Evolutionary conservation across 2,888 invertebrate species (phyloP), one percentile per base, ranked within the genome.

Genomic region (Protonemura montana): DNA sequence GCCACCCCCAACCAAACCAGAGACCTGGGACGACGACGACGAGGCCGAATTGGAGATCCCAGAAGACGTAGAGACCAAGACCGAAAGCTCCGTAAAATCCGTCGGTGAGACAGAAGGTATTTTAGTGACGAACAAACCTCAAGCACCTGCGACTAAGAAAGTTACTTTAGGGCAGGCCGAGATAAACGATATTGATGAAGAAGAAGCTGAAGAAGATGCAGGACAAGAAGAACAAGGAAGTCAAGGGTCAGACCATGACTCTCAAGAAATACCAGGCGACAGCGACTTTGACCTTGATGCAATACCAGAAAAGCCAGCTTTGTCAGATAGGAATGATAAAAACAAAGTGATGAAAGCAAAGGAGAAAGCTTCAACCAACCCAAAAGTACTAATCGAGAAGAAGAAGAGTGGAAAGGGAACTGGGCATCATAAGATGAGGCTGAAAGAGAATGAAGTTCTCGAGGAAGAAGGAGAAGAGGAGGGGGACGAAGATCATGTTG

Each of bases 121-220:
- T 13, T 21, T 59, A 2, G 59, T 59, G 59, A 59, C 59, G 59
- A 21, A 59, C 3, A 59, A 13, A 59, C 16, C 21, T 2, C 59
- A 59, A 59, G 59, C 59, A 13, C 13, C 13, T 10, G 7, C 59
- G 59, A 59, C 3, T 1, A 21, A 10, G 2, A 59, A 59, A 21
- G 16, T 21, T 2, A 21, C 21, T 21, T 2, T 21, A 2, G 16
- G 16, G 13, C 59, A 59, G 59, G 59, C 13, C 2, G 16, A 29
- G 29, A 81, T 21, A 21, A 29, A 81, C 21, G 81, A 81, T 29
- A 21, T 29, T 5, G 81, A 81, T 6, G 81, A 81, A 29, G 81
- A 81, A n/a, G 81, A 81, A 30, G 81, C 21, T 10, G 81, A 81
- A n/a, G 81, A 81, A 81, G 81, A 81, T 81, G 29, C 13, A 21